phyloP scores from a whole-genome alignment of 2,113 vertebrate species.

The Terrapene triunguis region DNA sequence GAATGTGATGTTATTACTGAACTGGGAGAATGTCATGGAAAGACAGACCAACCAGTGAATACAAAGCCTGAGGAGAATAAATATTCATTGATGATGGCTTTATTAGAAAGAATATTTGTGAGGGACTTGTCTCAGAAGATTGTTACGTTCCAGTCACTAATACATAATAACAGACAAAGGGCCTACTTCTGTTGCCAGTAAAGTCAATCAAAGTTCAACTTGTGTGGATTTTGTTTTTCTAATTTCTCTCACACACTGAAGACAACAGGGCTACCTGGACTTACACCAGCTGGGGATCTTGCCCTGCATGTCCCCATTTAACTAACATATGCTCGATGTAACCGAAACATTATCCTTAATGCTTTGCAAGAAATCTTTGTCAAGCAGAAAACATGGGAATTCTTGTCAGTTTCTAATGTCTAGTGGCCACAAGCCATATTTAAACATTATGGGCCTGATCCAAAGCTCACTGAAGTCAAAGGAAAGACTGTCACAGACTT shows the following conservation, averaged over 20 bases:
- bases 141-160: not conserved
- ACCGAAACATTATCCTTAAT: not conserved
- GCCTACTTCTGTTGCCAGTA: accelerated
- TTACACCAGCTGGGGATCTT: not conserved
- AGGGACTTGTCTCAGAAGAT: not conserved
- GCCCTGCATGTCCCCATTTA: not conserved
- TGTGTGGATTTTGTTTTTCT: not conserved
- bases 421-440: not conserved
- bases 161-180: no score
- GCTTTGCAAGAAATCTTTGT: not conserved
- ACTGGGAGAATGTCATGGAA: not conserved
- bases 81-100: not conserved
- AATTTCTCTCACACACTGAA: not conserved
- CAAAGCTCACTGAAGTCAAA: not conserved
- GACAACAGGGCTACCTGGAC: not conserved
- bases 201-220: not conserved
- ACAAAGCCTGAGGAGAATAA: not conserved
- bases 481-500: not conserved
- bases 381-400: not conserved
- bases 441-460: accelerated
- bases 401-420: not conserved
- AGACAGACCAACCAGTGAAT: not conserved
- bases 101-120: not conserved
- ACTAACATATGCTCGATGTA: accelerated
- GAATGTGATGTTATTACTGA: not conserved